Evolutionary conservation across 1,140 invertebrate species (phyloP).

Genomic region (Euglossa dilemma): DNA sequence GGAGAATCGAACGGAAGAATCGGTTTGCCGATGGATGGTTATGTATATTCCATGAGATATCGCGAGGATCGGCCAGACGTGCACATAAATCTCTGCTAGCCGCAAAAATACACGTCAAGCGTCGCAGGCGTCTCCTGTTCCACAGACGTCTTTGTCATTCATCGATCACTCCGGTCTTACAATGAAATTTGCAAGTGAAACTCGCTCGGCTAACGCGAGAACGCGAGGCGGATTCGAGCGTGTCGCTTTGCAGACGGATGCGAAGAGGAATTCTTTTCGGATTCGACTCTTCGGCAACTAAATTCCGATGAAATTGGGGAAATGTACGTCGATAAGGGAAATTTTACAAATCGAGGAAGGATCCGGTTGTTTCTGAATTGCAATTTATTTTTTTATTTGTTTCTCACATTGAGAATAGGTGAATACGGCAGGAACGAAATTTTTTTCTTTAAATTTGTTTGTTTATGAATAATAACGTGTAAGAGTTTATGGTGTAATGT

Average conservation of each 20-base stretch:
- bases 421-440: too few species aligned
- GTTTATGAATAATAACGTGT: too few species aligned
- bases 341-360: too few species aligned
- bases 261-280: neutral
- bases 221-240: neutral
- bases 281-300: too few species aligned
- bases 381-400: too few species aligned
- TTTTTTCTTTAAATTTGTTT: too few species aligned
- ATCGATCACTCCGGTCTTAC: slow-evolving; percentile 51
- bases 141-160: slow-evolving; percentile 51
- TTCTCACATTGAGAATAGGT: too few species aligned
- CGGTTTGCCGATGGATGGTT: slow-evolving; percentile 22
- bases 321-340: too few species aligned
- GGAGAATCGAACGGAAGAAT: slow-evolving; percentile 13
- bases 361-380: too few species aligned
- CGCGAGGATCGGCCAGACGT: slow-evolving; percentile 39
- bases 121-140: slow-evolving; percentile 43
- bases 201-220: neutral
- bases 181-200: slow-evolving; percentile 43
- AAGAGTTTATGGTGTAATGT: too few species aligned
- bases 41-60: slow-evolving; percentile 37
- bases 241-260: neutral
- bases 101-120: slow-evolving; percentile 40
- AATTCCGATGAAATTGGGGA: too few species aligned
- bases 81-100: slow-evolving; percentile 52